phyloP scores from a whole-genome alignment of 2,797 vertebrate genomes.

The Rhabdomys pumilio region DNA sequence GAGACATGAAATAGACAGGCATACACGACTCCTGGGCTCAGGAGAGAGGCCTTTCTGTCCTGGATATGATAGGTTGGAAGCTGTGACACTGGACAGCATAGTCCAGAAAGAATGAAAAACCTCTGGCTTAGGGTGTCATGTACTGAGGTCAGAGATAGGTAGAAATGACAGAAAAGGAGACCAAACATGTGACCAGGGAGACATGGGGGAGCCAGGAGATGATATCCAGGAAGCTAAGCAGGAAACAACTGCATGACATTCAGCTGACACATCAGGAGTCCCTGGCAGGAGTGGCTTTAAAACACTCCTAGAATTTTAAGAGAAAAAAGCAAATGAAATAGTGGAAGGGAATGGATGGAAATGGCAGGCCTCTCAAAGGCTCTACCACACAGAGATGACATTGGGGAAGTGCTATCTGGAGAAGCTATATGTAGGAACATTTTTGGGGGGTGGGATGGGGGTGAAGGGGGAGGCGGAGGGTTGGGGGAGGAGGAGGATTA shows the following conservation, averaged over 20 bases:
- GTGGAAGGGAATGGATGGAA: accelerated
- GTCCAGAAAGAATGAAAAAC: no score
- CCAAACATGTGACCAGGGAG: not conserved
- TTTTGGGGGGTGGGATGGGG: not conserved
- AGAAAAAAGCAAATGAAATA: not conserved
- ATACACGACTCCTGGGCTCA: not conserved
- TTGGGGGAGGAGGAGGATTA: no score
- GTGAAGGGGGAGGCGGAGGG: no score
- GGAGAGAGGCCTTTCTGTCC: not conserved
- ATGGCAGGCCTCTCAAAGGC: not conserved
- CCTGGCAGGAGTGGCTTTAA: not conserved
- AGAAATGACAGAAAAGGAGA: no score
- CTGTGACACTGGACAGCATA: no score
- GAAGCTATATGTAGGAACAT: accelerated
- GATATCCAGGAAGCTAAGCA: not conserved
- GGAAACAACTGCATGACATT: no score
- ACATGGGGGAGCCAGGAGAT: accelerated
- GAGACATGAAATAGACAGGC: not conserved
- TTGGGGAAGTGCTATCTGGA: no score
- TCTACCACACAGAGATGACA: not conserved
- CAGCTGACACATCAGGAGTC: not conserved
- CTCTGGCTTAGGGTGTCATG: accelerated
- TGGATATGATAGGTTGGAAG: not conserved
- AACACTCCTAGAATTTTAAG: not conserved
- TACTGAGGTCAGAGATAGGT: not conserved